Base-by-base conservation (phyloP, 2,888 invertebrate genomes). In the Syrphus vitripennis region DNA sequence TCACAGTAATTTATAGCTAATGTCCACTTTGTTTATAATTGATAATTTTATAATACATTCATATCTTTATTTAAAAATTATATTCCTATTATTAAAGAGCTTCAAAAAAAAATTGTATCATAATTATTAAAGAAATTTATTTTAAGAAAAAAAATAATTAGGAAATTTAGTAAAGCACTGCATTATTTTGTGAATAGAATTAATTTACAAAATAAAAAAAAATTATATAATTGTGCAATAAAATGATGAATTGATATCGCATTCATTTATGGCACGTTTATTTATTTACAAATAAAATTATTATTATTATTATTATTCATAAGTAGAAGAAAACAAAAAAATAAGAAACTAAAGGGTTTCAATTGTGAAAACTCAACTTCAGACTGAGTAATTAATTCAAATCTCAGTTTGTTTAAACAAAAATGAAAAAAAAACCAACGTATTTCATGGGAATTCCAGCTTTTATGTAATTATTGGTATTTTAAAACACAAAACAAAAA, bases 141-240 rank as follows among this genome's bases (percentile, higher is more conserved):
- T 59, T 59, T 24, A 14, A n/a, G n/a, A n/a, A n/a, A n/a, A n/a
- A 37, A 59, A 37, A 21, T 37, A 59, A 59, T 37, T 59, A 59
- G 37, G 21, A 26, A 31, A 71, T 53, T 55, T 63, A 71, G 34
- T 61, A 55, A 63, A 55, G 42, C 72, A 70, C 37, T 40, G 70
- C 77, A 79, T 57, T 55, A 65, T 79, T 70, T 37, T 63, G 67
- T 75, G 69, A 70, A 63, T 50, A 70, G 75, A 42, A 70, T 19
- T 65, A 37, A 70, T 69, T 75, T 50, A 34, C 34, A 24, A 40
- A 14, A 6, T 40, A 53, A 26, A 12, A 59, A 19, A 24, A 14
- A 9, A 3, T n/a, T n/a, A n/a, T n/a, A 24, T 63, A 50, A 31
- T 26, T 77, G 75, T 80, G 83, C 83, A 83, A 83, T 83, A 79